Percentiles rank a stretch among this genome's conserved stretches.
These are phyloP conservation scores for Alentia gelatinosa DNA, from an alignment of 2,888 invertebrate species.

Conservation along the genomic window DNA sequence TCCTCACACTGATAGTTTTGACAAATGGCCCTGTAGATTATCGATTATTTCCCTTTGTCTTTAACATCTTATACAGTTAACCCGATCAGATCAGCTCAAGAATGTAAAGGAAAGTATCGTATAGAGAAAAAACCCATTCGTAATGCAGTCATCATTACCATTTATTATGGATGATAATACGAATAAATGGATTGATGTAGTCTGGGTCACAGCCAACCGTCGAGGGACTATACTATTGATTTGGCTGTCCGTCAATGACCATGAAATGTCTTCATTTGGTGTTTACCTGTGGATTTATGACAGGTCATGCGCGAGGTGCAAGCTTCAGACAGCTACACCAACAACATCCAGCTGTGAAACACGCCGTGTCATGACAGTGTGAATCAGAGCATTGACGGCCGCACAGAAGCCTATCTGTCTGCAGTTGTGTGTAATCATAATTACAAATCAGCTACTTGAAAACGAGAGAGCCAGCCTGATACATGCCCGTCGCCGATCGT, in stretches of 20 bases:
- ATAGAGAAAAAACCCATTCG: not conserved
- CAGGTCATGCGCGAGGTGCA: too few species aligned
- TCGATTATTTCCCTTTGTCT: too few species aligned
- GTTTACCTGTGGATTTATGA: too few species aligned
- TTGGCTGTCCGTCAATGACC: not conserved
- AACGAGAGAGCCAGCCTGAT: not conserved
- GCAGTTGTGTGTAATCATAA: not conserved
- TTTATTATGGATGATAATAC: not conserved
- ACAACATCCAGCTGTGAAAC: too few species aligned
- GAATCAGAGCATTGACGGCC: not conserved
- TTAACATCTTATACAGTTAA: too few species aligned
- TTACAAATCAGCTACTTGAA: not conserved
- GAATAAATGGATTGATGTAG: not conserved
- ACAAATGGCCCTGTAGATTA: too few species aligned
- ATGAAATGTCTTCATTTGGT: not conserved
- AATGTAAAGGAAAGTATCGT: not conserved
- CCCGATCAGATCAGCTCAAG: too few species aligned
- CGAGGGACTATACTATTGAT: not conserved
- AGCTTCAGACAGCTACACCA: not conserved
- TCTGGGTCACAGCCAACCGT: not conserved
- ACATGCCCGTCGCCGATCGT: not conserved
- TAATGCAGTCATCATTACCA: not conserved
- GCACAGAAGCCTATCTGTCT: too few species aligned
- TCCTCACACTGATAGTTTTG: too few species aligned
- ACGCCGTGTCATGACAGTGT: not conserved